Percentiles rank a stretch among this genome's conserved stretches.
Conservation (phyloP, 92 coral and sea anemone species). For the Scolanthus callimorphus region DNA sequence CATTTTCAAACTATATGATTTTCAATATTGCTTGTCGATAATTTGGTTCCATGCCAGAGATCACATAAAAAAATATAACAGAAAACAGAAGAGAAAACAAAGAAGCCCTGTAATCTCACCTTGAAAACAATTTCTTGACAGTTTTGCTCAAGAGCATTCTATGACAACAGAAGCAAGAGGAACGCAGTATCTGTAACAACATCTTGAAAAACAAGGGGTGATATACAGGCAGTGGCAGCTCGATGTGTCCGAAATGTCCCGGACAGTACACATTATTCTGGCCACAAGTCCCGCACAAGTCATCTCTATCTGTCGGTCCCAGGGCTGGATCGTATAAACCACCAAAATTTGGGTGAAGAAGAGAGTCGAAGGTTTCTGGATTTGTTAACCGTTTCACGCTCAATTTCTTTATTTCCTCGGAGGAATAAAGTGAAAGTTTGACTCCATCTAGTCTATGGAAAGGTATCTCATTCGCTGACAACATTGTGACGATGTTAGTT, state of each 20-base stretch:
- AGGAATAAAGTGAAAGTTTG: slow-evolving; percentile 65
- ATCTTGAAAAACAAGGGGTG: slow-evolving; percentile 92
- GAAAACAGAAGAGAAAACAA: too few relatives aligned
- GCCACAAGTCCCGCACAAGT: slow-evolving; percentile 89
- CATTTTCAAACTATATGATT: too few relatives aligned
- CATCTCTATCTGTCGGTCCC: slow-evolving; percentile 96
- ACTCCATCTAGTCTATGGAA: slow-evolving; percentile 78
- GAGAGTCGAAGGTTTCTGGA: slow-evolving; percentile 83
- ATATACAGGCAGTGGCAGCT: slow-evolving; percentile 87
- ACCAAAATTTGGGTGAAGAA: slow-evolving; percentile 83
- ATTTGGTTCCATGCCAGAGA: too few relatives aligned
- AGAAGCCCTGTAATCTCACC: too few relatives aligned
- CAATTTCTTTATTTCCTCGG: slow-evolving; percentile 72
- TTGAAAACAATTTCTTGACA: slow-evolving; percentile 48
- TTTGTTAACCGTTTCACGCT: slow-evolving; percentile 88
- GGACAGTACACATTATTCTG: slow-evolving; percentile 87
- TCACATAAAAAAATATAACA: too few relatives aligned
- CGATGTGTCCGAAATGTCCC: slow-evolving; percentile 94
- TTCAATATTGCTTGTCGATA: too few relatives aligned
- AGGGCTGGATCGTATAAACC: slow-evolving; percentile 92
- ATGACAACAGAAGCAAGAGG: slow-evolving; percentile 87
- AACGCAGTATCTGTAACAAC: slow-evolving; percentile 56
- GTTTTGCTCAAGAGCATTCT: slow-evolving; percentile 50
- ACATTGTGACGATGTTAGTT: too few relatives aligned
- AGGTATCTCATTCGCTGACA: slow-evolving; percentile 63